Base-by-base conservation (phyloP, 2,113 vertebrate genomes). In the Opisthocomus hoazin region DNA sequence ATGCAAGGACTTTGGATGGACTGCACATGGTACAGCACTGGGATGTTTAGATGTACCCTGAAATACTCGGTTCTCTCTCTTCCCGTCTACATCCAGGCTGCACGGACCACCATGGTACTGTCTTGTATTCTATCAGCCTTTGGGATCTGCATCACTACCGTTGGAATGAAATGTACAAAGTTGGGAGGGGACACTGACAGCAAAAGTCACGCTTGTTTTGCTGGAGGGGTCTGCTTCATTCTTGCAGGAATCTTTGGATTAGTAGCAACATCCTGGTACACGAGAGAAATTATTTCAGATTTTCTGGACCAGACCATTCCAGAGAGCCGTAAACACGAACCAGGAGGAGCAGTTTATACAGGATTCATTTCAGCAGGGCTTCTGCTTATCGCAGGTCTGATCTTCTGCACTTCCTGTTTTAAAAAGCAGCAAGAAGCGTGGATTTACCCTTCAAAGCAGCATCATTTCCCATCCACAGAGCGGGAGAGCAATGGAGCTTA, bases 1-100 rank as follows among this genome's bases (percentile, higher is more conserved):
- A 98, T 99, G 98, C 99, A 99, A 85, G 99, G 99, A 48, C 98
- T 99, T 74, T 99, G 99, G 99, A 99, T 99, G 99, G 99, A 99
- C 98, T 99, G 99, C 98, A 99, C 99, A 0, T 99, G 99, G 99
- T 99, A 99, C 97, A 99, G 99, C 98, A 99, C 99, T 0, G 99
- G 99, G 90, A 98, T 99, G 99, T 99, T 99, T 96, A 99, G 99
- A 97, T 99, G 99, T 75, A 98, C 98, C 9, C 97, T 99, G 21
- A 99, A 99, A 96, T 98, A 98, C 96, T 99, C 99, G 0, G 94
- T 99, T 36, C 98, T 99, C 56, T 98, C 99, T 2, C 98, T 99
- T 45, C 99, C 99, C 1, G 30, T 98, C n/a, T 99, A 99, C 65
- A 97, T 99, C 97, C 99, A 99, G 98, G 98, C 98, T 27, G 99